These are phyloP conservation scores for Rhodinocichla rosea DNA, from an alignment of 2,113 vertebrate species.

Conservation along the genomic window DNA sequence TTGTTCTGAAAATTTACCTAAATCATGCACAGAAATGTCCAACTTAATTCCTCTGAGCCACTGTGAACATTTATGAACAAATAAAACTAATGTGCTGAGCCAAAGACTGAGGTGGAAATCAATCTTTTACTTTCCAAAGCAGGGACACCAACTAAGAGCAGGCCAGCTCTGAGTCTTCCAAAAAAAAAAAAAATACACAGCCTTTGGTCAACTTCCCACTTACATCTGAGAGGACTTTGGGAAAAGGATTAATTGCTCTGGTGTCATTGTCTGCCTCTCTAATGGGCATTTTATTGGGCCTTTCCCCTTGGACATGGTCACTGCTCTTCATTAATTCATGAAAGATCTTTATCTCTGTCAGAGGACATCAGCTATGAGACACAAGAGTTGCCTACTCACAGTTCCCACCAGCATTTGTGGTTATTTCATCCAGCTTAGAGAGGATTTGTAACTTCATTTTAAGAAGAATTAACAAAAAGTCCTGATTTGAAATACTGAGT, in stretches of 20 bases:
- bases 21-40: background rate
- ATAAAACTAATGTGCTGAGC: background rate
- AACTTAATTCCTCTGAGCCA: background rate
- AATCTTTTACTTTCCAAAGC: background rate
- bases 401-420: background rate
- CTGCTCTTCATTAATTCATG: background rate
- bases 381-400: background rate
- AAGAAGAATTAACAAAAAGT: background rate
- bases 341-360: background rate
- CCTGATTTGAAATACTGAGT: background rate
- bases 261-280: background rate
- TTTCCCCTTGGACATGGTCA: background rate
- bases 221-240: background rate
- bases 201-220: background rate
- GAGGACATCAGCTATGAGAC: fast-evolving
- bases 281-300: background rate
- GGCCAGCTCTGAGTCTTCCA: background rate
- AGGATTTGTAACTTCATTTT: background rate
- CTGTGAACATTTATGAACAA: background rate
- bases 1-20: background rate
- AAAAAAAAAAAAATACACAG: background rate
- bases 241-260: background rate
- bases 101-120: background rate
- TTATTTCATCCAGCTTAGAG: background rate
- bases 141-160: background rate